Conservation (phyloP, 2,113 vertebrate genomes). For the Lates calcarifer region DNA sequence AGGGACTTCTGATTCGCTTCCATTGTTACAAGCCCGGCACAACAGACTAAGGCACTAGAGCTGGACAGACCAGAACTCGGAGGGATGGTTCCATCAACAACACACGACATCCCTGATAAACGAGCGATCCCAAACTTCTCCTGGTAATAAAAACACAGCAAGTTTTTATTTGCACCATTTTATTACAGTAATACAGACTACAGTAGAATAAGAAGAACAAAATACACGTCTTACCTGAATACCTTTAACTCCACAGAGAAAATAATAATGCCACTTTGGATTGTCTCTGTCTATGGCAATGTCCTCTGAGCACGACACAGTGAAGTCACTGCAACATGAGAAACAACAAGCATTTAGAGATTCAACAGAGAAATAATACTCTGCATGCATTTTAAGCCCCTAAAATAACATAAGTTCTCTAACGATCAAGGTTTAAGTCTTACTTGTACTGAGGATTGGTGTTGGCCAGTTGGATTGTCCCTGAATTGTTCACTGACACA, state of each 20-base stretch:
- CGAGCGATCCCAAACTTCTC: constrained; percentile 88
- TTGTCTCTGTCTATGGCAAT: constrained; percentile 91
- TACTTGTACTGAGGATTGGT: constrained; percentile 89
- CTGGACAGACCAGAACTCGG: constrained; percentile 96
- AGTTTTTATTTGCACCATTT: too few species aligned
- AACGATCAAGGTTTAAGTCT: constrained; percentile 61
- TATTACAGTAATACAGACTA: not conserved
- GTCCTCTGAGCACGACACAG: constrained; percentile 80
- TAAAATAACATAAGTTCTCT: not conserved
- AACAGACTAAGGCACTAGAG: constrained; percentile 96
- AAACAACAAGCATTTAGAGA: not conserved
- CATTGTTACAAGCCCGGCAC: constrained; percentile 91
- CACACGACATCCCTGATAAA: constrained; percentile 91
- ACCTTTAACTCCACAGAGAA: constrained; percentile 97
- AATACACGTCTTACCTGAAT: constrained; percentile 89
- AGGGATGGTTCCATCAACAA: constrained; percentile 94
- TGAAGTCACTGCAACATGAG: constrained; percentile 88
- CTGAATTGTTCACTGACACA: constrained; percentile 86
- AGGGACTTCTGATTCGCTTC: constrained; percentile 90
- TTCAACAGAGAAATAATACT: not conserved
- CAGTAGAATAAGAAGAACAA: too few species aligned
- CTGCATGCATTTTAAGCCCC: not conserved
- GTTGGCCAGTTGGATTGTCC: constrained; percentile 89
- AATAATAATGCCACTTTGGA: constrained; percentile 96
- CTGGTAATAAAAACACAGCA: constrained; percentile 78